Evolutionary conservation across 2,888 invertebrate species (phyloP).

Genomic region (Biston stratarius): DNA sequence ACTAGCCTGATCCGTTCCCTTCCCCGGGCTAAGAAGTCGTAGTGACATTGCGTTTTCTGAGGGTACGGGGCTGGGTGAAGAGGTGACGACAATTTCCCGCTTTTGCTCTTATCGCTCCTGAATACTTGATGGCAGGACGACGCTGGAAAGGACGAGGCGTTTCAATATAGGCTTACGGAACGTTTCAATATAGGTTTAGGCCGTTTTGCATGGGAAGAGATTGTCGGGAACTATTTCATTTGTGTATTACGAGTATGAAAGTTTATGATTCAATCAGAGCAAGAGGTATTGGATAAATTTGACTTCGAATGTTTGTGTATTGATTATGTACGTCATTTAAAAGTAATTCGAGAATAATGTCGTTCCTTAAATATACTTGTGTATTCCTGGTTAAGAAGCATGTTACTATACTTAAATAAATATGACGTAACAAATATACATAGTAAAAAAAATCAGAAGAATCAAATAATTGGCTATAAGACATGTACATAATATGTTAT

Average conservation of each 20-base stretch:
- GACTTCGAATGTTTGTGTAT: too few species aligned
- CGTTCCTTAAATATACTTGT: not conserved
- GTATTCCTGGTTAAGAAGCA: too few species aligned
- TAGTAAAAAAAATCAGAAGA: too few species aligned
- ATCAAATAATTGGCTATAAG: not conserved
- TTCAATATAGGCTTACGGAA: slow-evolving; percentile 33
- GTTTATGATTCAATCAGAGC: not conserved
- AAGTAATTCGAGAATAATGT: too few species aligned
- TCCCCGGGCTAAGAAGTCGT: slow-evolving; percentile 94
- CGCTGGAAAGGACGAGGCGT: slow-evolving; percentile 78
- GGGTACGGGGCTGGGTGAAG: slow-evolving; percentile 93
- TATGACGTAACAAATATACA: too few species aligned
- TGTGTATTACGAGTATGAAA: not conserved
- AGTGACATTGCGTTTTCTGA: slow-evolving; percentile 93
- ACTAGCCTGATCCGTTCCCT: slow-evolving; percentile 93
- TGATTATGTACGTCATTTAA: too few species aligned
- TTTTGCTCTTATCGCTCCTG: slow-evolving; percentile 92
- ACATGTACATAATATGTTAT: too few species aligned
- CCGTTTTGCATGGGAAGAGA: slow-evolving; percentile 42
- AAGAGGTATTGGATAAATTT: not conserved
- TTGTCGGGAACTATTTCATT: slow-evolving; percentile 10
- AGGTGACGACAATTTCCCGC: slow-evolving; percentile 94
- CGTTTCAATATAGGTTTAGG: slow-evolving; percentile 24
- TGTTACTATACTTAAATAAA: too few species aligned
- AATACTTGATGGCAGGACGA: slow-evolving; percentile 92